phyloP scores from a whole-genome alignment of 2,888 invertebrate species.

The Scaptomyza parva region DNA sequence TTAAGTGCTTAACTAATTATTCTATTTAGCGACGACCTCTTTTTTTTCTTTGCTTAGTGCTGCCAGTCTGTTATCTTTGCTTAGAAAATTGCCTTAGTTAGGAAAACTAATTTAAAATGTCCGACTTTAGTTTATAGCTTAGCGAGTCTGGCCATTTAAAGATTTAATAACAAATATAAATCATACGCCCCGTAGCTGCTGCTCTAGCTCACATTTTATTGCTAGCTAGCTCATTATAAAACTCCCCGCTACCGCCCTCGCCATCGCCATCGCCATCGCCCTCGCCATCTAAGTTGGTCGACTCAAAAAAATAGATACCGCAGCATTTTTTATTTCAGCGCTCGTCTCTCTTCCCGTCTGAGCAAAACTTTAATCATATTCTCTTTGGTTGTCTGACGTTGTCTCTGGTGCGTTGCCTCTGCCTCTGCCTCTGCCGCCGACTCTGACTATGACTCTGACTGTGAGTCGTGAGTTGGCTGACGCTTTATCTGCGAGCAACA shows the following conservation, averaged over 20 bases:
- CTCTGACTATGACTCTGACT: neutral
- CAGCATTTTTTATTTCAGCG: conserved; percentile 69
- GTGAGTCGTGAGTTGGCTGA: conserved; percentile 8
- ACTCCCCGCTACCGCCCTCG: conserved; percentile 6
- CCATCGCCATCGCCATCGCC: too few relatives aligned
- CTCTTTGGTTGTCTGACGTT: conserved; percentile 32
- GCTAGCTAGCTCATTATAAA: conserved; percentile 72
- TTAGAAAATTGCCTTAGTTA: conserved; percentile 49
- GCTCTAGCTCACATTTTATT: conserved; percentile 61
- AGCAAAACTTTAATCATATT: conserved; percentile 74
- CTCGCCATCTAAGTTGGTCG: conserved; percentile 33
- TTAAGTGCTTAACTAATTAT: conserved; percentile 15
- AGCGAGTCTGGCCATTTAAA: conserved; percentile 52
- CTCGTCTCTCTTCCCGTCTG: conserved; percentile 55
- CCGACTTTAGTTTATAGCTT: conserved; percentile 13
- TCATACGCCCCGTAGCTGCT: conserved; percentile 60
- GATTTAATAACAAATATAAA: conserved; percentile 75
- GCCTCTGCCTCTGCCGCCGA: neutral
- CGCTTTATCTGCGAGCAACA: conserved; percentile 57
- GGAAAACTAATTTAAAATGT: conserved; percentile 51
- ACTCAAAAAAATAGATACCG: conserved; percentile 62
- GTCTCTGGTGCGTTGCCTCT: neutral
- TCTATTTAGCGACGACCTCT: conserved; percentile 11
- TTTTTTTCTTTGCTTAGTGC: conserved; percentile 9
- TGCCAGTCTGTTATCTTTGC: conserved; percentile 9